phyloP scores from a whole-genome alignment of 2,888 invertebrate genomes.

The Mimachlamys varia region DNA sequence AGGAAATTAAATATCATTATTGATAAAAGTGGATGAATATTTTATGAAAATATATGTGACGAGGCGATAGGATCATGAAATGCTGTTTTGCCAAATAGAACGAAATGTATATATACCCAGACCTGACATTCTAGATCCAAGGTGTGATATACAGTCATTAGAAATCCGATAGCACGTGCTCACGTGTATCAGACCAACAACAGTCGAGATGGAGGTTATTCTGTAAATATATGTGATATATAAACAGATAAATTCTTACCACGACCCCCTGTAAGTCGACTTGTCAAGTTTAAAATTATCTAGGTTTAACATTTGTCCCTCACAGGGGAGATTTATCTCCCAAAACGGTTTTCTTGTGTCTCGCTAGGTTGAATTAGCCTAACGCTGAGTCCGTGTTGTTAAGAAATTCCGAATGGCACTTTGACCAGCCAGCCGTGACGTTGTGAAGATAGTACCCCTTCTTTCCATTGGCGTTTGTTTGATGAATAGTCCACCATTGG shows the following conservation, averaged over 20 bases:
- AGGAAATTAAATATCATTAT: constrained; percentile 36
- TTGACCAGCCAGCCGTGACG: constrained; percentile 9
- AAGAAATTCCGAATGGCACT: constrained; percentile 23
- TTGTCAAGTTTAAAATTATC: constrained; percentile 31
- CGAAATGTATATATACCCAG: constrained; percentile 5
- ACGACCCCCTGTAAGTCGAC: constrained; percentile 33
- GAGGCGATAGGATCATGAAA: constrained; percentile 4
- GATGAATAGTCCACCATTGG: constrained; percentile 12
- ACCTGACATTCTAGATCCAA: background rate
- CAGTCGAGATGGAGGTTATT: constrained; percentile 34
- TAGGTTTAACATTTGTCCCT: background rate
- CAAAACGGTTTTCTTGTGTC: background rate
- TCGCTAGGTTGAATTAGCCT: background rate
- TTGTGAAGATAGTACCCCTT: background rate
- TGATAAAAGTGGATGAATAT: constrained; percentile 31
- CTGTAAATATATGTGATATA: constrained; percentile 33
- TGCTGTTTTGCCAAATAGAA: constrained; percentile 26
- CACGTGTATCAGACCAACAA: constrained; percentile 5
- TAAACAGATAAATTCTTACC: constrained; percentile 26
- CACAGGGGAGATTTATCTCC: constrained; percentile 20
- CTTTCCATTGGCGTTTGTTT: background rate
- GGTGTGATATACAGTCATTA: constrained; percentile 9
- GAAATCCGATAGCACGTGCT: constrained; percentile 15
- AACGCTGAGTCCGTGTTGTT: background rate
- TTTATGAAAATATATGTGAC: constrained; percentile 21